A percentile compares a stretch with the other conserved stretches of the same genome.
Evolutionary conservation across 2,888 invertebrate genomes (phyloP).

Genomic region (Periphyllus acericola): DNA sequence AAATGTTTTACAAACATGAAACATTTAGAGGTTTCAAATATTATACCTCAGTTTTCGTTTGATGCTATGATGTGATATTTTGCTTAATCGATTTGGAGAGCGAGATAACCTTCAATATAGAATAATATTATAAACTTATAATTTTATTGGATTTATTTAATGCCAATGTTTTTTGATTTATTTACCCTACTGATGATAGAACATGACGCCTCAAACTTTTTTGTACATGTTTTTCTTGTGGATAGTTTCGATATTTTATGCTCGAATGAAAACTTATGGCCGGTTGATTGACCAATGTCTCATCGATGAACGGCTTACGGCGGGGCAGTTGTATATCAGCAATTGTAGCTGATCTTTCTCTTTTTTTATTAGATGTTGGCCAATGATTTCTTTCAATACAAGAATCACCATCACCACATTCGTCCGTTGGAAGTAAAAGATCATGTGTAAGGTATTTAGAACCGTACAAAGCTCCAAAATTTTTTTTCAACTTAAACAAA

Average conservation of each 20-base stretch:
- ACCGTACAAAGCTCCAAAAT: slow-evolving; percentile 70
- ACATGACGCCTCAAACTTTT: slow-evolving; percentile 49
- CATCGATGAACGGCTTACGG: slow-evolving; percentile 65
- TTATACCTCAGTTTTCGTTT: slow-evolving; percentile 54
- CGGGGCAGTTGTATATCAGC: slow-evolving; percentile 63
- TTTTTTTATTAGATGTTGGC: slow-evolving; percentile 43
- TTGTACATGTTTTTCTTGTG: slow-evolving; percentile 31
- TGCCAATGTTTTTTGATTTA: background rate
- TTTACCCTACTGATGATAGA: slow-evolving; percentile 48
- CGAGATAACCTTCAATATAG: slow-evolving; percentile 3
- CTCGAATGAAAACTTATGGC: slow-evolving; percentile 58
- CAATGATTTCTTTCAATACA: slow-evolving; percentile 65
- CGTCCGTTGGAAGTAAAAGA: slow-evolving; percentile 73
- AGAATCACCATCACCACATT: slow-evolving; percentile 71
- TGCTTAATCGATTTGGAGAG: slow-evolving; percentile 19
- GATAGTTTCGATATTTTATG: slow-evolving; percentile 54
- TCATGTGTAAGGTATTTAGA: slow-evolving; percentile 74
- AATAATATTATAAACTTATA: background rate
- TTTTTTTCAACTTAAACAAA: slow-evolving; percentile 68
- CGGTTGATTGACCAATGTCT: slow-evolving; percentile 65
- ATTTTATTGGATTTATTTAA: background rate
- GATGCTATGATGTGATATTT: slow-evolving; percentile 37
- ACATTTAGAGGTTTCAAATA: background rate
- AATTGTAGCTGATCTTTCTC: slow-evolving; percentile 51
- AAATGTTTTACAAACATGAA: background rate